Percentiles rank a stretch among this genome's conserved stretches.
phyloP scores from a whole-genome alignment of 2,797 vertebrate genomes.

The Chaenodraco wilsoni region DNA sequence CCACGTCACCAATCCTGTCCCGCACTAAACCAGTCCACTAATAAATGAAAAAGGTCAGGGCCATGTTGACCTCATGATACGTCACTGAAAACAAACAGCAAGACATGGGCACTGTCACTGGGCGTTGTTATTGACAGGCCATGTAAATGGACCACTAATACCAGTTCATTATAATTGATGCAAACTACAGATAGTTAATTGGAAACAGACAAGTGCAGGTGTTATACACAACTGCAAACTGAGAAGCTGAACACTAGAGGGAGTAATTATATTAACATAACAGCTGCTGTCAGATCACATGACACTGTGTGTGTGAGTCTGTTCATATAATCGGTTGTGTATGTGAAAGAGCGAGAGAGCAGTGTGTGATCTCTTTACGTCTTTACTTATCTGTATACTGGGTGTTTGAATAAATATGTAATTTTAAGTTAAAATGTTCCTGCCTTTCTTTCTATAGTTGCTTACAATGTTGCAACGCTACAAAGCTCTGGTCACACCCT shows the following conservation, averaged over 20 bases:
- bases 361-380: no score
- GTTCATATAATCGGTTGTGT: background rate
- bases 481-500: no score
- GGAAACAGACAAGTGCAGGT: background rate
- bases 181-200: background rate
- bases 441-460: no score
- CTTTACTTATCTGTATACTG: no score
- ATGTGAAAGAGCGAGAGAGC: background rate
- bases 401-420: no score
- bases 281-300: constrained; percentile 24
- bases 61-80: constrained; percentile 12
- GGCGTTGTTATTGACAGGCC: background rate
- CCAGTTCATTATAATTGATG: background rate
- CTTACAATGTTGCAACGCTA: no score
- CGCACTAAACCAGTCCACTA: background rate
- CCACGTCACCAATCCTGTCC: background rate
- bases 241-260: constrained; percentile 53
- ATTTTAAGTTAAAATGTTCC: no score
- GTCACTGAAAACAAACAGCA: background rate
- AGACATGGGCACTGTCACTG: background rate
- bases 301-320: background rate
- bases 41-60: constrained; percentile 20
- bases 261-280: constrained; percentile 38
- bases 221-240: background rate
- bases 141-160: background rate